These are phyloP conservation scores for Nomada hirtipes DNA, from an alignment of 2,888 invertebrate species.

Conservation along the genomic window DNA sequence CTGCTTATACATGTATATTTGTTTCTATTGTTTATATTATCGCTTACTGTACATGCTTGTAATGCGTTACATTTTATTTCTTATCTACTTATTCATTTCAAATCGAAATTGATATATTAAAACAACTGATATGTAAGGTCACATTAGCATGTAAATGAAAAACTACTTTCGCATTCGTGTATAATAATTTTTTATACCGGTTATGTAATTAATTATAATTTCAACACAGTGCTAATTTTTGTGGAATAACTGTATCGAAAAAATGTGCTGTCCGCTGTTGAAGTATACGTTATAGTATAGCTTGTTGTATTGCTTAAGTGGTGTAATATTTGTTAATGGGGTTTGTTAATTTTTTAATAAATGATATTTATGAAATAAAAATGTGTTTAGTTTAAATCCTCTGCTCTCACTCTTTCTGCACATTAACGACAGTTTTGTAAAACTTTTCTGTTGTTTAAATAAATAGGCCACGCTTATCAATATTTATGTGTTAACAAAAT, in stretches of 20 bases:
- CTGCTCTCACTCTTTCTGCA: too few species aligned
- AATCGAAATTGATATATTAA: background rate
- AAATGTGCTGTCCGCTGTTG: background rate
- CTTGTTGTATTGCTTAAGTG: too few species aligned
- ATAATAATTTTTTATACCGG: background rate
- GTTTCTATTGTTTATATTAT: background rate
- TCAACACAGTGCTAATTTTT: background rate
- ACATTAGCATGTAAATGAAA: background rate
- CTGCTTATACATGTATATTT: background rate
- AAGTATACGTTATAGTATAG: background rate
- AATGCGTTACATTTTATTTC: background rate
- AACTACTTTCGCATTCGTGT: background rate
- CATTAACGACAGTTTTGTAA: background rate
- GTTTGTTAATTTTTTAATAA: background rate
- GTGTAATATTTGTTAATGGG: background rate
- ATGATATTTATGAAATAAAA: background rate
- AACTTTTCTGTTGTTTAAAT: background rate
- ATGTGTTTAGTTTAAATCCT: background rate
- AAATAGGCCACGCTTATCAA: background rate
- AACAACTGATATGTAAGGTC: constrained; percentile 23
- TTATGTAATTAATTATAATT: background rate
- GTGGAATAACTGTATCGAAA: background rate
- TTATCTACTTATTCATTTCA: background rate
- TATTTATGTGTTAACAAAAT: background rate
- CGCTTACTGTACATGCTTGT: background rate